Evolutionary conservation across 2,888 invertebrate species (phyloP).

Genomic region (Pollenia griseotomentosa): DNA sequence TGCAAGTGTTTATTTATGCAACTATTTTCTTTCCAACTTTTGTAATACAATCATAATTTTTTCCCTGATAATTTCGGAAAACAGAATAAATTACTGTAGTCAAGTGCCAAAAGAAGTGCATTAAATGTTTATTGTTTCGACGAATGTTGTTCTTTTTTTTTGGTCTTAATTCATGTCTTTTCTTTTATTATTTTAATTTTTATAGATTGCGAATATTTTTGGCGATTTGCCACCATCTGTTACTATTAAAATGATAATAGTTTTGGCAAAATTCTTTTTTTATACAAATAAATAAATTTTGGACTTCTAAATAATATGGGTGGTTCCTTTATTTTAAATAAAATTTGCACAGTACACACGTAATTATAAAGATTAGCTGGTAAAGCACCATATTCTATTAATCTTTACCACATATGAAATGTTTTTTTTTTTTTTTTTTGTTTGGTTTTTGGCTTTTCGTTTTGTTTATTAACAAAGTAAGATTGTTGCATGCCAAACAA

Average conservation of each 20-base stretch:
- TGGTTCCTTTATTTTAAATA: background rate
- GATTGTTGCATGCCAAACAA: slow-evolving; percentile 71
- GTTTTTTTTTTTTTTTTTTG: slow-evolving; percentile 19
- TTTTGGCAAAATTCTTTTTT: slow-evolving; percentile 65
- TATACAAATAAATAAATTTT: slow-evolving; percentile 42
- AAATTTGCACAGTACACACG: background rate
- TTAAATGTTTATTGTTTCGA: slow-evolving; percentile 73
- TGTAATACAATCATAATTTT: slow-evolving; percentile 1
- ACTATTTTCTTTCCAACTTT: slow-evolving; percentile 15
- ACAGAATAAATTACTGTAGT: slow-evolving; percentile 10
- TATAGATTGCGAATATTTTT: slow-evolving; percentile 39
- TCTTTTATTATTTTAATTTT: slow-evolving; percentile 58
- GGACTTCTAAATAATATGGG: slow-evolving; percentile 39
- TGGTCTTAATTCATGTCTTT: background rate
- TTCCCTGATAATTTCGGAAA: slow-evolving; percentile 33
- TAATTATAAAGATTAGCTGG: background rate
- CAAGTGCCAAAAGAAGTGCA: slow-evolving; percentile 72
- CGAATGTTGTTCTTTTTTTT: background rate
- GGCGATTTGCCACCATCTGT: slow-evolving; percentile 72
- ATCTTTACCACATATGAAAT: slow-evolving; percentile 47
- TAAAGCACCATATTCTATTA: slow-evolving; percentile 47
- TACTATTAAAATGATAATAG: slow-evolving; percentile 67
- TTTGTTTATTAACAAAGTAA: slow-evolving; percentile 67
- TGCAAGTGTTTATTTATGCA: slow-evolving; percentile 51
- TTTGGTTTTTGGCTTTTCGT: slow-evolving; percentile 34